Evolutionary conservation across 2,888 invertebrate species (phyloP).

Genomic region (Shargacucullia verbasci): DNA sequence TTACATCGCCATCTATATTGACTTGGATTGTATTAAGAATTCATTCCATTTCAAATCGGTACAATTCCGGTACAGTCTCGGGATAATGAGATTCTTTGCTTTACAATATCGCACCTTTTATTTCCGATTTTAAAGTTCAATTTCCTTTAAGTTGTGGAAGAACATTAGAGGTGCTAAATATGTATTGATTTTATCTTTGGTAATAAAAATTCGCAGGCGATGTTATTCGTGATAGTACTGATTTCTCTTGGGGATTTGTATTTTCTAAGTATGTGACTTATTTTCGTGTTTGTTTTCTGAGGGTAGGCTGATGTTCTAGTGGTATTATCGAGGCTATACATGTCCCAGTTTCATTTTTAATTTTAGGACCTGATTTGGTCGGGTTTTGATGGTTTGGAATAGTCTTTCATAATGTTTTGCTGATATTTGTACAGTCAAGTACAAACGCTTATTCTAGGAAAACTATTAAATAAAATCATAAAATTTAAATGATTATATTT

Average conservation of each 20-base stretch:
- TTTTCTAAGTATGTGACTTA: slow-evolving; percentile 17
- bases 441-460: no score
- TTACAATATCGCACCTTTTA: slow-evolving; percentile 16
- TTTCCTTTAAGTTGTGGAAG: slow-evolving; percentile 3
- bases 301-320: not conserved
- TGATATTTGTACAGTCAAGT: no score
- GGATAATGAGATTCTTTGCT: slow-evolving; percentile 35
- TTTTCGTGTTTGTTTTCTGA: not conserved
- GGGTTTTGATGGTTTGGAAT: no score
- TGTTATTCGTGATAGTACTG: slow-evolving; percentile 36
- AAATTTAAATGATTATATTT: no score
- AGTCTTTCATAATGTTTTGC: no score
- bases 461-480: no score
- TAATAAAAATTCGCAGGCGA: slow-evolving; percentile 31
- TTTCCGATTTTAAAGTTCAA: not conserved
- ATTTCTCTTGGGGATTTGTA: slow-evolving; percentile 48
- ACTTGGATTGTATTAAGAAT: slow-evolving; percentile 45
- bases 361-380: no score
- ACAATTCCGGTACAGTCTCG: slow-evolving; percentile 20
- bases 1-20: slow-evolving; percentile 22
- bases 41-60: slow-evolving; percentile 43
- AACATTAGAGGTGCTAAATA: slow-evolving; percentile 42
- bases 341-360: no score
- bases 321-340: not conserved
- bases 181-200: slow-evolving; percentile 51